Percentiles rank a stretch among this genome's conserved stretches.
Evolutionary conservation across 2,113 vertebrate genomes (phyloP).

Genomic region (Petrocephalus microphthalmus): DNA sequence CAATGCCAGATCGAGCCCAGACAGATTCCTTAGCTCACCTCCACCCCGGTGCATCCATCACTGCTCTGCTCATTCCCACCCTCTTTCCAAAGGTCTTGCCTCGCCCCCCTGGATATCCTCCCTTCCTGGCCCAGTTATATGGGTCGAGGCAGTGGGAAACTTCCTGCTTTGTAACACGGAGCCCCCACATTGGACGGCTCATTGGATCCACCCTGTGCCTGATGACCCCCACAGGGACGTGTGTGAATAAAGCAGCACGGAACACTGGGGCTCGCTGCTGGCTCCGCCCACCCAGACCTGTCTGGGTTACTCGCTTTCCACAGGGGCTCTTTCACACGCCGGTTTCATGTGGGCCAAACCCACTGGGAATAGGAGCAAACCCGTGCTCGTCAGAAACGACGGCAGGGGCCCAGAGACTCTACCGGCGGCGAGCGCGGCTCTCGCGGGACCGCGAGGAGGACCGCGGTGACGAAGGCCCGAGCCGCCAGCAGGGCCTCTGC

Average conservation of each 20-base stretch:
- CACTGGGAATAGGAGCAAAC: neutral
- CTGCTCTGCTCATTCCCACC: neutral
- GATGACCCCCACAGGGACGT: neutral
- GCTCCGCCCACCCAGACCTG: neutral
- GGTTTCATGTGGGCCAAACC: neutral
- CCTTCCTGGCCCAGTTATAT: neutral
- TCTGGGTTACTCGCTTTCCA: neutral
- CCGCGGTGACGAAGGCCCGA: neutral
- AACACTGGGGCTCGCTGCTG: neutral
- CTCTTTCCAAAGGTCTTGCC: neutral
- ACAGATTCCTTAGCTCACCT: neutral
- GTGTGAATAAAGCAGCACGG: neutral
- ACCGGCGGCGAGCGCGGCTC: neutral
- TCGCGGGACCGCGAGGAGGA: neutral
- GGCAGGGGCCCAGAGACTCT: neutral
- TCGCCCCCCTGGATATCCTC: neutral
- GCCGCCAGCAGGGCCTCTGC: neutral
- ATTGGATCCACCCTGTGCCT: neutral
- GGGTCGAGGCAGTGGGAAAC: neutral
- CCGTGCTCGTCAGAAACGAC: neutral
- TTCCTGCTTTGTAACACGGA: neutral
- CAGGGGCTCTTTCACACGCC: neutral
- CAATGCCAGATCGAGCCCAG: conserved; percentile 3
- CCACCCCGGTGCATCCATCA: neutral
- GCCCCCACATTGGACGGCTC: neutral